These are phyloP conservation scores for Globia sparganii DNA, from an alignment of 2,888 invertebrate genomes.

Conservation along the genomic window DNA sequence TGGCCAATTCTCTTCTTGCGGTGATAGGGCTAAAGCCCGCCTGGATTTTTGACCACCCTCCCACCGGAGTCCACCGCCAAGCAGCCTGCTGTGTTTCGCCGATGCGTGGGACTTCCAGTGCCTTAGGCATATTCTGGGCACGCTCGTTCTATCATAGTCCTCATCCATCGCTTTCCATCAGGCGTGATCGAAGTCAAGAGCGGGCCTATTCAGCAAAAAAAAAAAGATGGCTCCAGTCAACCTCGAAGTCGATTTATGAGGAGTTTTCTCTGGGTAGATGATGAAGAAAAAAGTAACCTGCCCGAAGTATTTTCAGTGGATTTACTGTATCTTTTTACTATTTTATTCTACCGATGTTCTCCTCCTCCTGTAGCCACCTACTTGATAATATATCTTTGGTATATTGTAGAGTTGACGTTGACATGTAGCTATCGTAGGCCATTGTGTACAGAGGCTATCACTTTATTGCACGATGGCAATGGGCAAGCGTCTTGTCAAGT, in stretches of 20 bases:
- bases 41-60: too few relatives aligned
- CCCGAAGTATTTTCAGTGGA: neutral
- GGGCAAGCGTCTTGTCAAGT: constrained; percentile 53
- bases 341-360: neutral
- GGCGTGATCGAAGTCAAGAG: too few relatives aligned
- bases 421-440: constrained; percentile 41
- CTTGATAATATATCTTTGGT: constrained; percentile 29
- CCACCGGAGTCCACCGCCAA: too few relatives aligned
- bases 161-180: too few relatives aligned
- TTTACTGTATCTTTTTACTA: neutral
- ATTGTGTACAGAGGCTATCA: constrained; percentile 48
- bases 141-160: too few relatives aligned
- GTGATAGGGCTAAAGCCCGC: too few relatives aligned
- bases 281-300: neutral
- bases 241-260: too few relatives aligned
- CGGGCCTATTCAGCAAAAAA: too few relatives aligned
- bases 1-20: too few relatives aligned
- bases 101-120: too few relatives aligned
- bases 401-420: constrained; percentile 44
- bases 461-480: constrained; percentile 53
- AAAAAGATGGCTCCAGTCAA: neutral
- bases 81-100: too few relatives aligned
- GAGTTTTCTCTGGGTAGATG: neutral
- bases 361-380: neutral
- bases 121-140: too few relatives aligned